Conservation (phyloP, 2,797 vertebrate genomes). For the Epinephelus awoara region DNA sequence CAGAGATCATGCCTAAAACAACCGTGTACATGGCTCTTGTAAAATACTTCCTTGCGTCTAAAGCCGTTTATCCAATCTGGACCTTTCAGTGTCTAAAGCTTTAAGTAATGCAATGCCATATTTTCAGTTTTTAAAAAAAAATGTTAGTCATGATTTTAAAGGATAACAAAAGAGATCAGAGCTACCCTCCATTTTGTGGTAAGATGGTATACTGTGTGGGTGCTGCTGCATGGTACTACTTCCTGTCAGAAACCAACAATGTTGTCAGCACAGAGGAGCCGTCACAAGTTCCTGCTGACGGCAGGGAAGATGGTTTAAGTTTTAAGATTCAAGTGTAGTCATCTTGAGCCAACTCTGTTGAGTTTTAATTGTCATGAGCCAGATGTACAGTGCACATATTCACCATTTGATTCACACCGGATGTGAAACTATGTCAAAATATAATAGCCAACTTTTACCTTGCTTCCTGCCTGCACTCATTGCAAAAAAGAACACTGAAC, state of each 20-base stretch:
- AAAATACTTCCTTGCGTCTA: conserved; percentile 28
- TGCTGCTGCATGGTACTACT: conserved; percentile 17
- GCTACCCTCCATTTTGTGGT: neutral
- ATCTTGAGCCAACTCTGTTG: neutral
- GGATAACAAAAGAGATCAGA: no score
- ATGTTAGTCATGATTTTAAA: neutral
- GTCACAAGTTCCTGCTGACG: neutral
- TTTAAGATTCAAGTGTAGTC: neutral
- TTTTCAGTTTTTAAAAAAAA: neutral
- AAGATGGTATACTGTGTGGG: neutral
- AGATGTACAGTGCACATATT: neutral
- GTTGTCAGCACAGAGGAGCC: neutral
- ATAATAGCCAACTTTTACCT: neutral
- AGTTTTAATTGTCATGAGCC: neutral
- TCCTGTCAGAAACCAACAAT: conserved; percentile 26
- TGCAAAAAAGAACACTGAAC: conserved; percentile 19
- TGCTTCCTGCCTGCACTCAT: neutral
- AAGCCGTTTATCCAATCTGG: neutral
- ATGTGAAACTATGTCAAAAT: conserved; percentile 22
- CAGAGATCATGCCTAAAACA: conserved; percentile 9
- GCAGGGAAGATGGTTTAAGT: neutral
- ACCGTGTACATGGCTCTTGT: conserved; percentile 25
- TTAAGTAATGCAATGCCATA: neutral
- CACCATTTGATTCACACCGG: neutral
- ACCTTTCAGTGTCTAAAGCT: neutral